A percentile compares a stretch with the other conserved stretches of the same genome.
phyloP scores from a whole-genome alignment of 2,888 invertebrate species.

The Cosmia pyralina region DNA sequence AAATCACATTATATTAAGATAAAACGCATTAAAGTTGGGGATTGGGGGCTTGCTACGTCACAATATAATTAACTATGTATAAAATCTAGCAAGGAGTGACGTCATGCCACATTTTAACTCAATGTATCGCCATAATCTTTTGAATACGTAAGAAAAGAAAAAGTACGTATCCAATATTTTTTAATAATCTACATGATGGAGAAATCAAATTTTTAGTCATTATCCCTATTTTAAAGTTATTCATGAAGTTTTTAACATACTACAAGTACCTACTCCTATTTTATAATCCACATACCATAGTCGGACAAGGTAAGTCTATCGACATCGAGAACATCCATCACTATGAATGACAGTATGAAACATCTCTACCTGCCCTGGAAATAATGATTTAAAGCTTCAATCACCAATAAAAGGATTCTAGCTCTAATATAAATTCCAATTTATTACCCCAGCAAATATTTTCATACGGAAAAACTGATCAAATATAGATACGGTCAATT shows the following conservation, averaged over 20 bases:
- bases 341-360: slow-evolving; percentile 37
- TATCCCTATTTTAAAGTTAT: not conserved
- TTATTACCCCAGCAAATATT: slow-evolving; percentile 21
- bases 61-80: no score
- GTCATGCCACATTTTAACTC: no score
- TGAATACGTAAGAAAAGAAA: no score
- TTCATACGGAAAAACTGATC: slow-evolving; percentile 16
- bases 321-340: slow-evolving; percentile 39
- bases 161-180: no score
- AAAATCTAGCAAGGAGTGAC: no score
- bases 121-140: no score
- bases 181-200: no score
- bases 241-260: not conserved
- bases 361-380: slow-evolving; percentile 13
- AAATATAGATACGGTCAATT: slow-evolving; percentile 35
- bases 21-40: no score
- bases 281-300: slow-evolving; percentile 38
- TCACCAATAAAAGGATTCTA: slow-evolving; percentile 44
- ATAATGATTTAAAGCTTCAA: slow-evolving; percentile 43
- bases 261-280: slow-evolving; percentile 1
- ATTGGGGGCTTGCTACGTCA: no score
- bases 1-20: no score
- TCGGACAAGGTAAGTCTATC: not conserved
- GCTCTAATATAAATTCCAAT: slow-evolving; percentile 22
- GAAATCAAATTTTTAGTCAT: no score